Evolutionary conservation across 2,113 vertebrate species (phyloP).

Genomic region (Pyxicephalus adspersus): DNA sequence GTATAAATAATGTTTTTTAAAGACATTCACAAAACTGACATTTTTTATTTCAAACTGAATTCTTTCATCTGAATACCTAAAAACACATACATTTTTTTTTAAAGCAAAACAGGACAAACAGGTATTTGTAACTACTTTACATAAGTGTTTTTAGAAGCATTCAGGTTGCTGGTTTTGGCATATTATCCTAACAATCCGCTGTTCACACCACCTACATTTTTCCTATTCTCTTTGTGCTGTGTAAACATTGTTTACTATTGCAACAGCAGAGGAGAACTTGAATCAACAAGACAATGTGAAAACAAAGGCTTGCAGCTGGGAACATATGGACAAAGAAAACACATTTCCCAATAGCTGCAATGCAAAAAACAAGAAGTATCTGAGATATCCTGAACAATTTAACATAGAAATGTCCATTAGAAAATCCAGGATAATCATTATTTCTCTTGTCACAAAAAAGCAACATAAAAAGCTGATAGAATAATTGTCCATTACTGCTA

Average conservation of each 20-base stretch:
- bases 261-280: not conserved
- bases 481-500: not conserved
- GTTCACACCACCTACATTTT: not conserved
- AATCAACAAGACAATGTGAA: conserved; percentile 4
- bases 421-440: not conserved
- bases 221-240: not conserved
- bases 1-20: too few species aligned
- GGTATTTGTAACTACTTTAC: too few species aligned
- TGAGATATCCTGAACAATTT: not conserved
- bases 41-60: too few species aligned
- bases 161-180: too few species aligned
- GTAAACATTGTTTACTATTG: conserved; percentile 2
- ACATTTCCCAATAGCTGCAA: not conserved
- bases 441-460: not conserved
- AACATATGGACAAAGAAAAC: not conserved
- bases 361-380: not conserved
- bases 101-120: too few species aligned
- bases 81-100: too few species aligned
- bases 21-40: too few species aligned
- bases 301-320: not conserved
- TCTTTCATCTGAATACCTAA: too few species aligned
- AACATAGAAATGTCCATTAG: not conserved
- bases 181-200: too few species aligned
- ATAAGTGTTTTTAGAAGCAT: too few species aligned
- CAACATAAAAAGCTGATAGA: not conserved